These are phyloP conservation scores for Exaiptasia diaphana DNA, from an alignment of 64 coral and sea anemone genomes.

Conservation along the genomic window DNA sequence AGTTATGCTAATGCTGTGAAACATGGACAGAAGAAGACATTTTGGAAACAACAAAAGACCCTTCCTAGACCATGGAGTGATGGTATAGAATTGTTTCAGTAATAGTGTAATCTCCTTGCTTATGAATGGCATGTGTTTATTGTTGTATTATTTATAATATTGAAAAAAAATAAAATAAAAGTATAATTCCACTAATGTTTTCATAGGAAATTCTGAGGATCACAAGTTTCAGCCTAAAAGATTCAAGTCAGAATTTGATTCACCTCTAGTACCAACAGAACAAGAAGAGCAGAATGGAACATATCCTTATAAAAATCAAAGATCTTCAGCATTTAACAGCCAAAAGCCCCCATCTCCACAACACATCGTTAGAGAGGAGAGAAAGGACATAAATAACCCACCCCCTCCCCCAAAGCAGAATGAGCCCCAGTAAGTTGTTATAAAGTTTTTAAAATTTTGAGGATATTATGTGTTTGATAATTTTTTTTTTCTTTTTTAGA, in stretches of 20 bases:
- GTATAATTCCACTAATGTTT: neutral
- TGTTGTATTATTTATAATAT: neutral
- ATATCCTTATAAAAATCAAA: neutral
- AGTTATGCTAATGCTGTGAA: constrained; percentile 52
- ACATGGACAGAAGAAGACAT: constrained; percentile 1
- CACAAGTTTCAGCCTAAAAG: constrained; percentile 5
- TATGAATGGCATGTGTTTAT: neutral
- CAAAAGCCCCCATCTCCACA: neutral
- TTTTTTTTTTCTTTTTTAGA: constrained; percentile 21
- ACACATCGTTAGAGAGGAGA: neutral
- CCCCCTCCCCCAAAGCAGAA: neutral
- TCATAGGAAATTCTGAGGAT: constrained; percentile 8
- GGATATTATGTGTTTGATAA: neutral
- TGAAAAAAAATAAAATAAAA: neutral
- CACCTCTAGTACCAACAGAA: neutral
- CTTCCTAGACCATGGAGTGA: constrained; percentile 9
- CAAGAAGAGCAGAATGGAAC: neutral
- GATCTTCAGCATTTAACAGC: neutral
- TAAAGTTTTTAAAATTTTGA: neutral
- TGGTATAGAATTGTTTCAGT: neutral
- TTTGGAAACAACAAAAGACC: constrained; percentile 50
- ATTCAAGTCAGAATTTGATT: constrained; percentile 17
- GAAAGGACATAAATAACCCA: neutral
- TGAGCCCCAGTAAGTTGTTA: neutral
- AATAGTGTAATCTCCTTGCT: neutral